Base-by-base conservation (phyloP, 2,888 invertebrate genomes). In the Panzeria rudis region DNA sequence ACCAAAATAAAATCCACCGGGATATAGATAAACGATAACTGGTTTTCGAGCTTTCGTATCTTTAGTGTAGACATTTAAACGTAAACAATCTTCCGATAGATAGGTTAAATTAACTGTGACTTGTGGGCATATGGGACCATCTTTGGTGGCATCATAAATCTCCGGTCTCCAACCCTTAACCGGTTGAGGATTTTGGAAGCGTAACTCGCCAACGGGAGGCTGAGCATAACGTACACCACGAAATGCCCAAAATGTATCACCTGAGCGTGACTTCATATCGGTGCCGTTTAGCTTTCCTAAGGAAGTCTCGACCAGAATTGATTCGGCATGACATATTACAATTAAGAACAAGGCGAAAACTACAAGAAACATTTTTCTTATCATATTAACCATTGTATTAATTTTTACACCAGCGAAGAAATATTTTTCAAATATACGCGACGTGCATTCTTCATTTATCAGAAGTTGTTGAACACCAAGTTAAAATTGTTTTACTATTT, bases 1-100 rank as follows among this genome's bases (percentile, higher is more conserved):
- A 66, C 91, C 92, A 0, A 91, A 91, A 89, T 95, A 94, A 90
- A 95, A 95, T 8, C 94, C 95, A 0, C 96, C 96, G 0, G 94
- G 93, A 92, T 96, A 96, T 64, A 96, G 93, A 90, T 93, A 95
- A 0, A 96, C 93, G 8, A 96, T 91, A 1, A 96, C 96, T 0
- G 96, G 95, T 7, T 87, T 88, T 5, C 71, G 47, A 0, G 41
- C 84, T 17, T 83, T 87, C 1, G 15, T 35, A 89, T 56, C 88
- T 86, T 93, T 87, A 87, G 94, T 93, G 86, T 94, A 94, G 6
- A 95, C 93, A 88, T 94, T 95, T n/a, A 95, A 88, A 9, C 93
- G 92, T 20, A 95, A 90, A 86, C 95, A 95, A 87, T 95, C 94
- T 88, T 95, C 94, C 3, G 93, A 93, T 20, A 92, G 87, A 76